A percentile compares a stretch with the other conserved stretches of the same genome.
Conservation (phyloP, 1,140 invertebrate species). For the Bombyx mandarina region DNA sequence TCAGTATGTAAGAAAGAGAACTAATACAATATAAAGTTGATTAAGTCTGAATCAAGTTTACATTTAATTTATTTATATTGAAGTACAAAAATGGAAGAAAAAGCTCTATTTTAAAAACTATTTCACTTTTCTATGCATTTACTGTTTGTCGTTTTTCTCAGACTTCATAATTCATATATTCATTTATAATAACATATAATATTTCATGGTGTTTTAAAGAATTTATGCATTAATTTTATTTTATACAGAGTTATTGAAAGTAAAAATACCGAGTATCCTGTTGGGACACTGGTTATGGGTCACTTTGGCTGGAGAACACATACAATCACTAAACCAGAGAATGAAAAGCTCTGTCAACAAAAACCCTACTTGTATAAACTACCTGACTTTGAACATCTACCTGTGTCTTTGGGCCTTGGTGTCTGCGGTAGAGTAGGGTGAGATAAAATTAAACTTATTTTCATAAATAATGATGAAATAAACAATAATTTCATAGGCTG, state of each 20-base stretch:
- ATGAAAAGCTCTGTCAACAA: slow-evolving; percentile 21
- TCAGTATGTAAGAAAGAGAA: slow-evolving; percentile 8
- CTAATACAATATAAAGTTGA: too few species aligned
- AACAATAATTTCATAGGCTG: background rate
- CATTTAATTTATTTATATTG: too few species aligned
- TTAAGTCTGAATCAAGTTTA: too few species aligned
- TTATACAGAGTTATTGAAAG: slow-evolving; percentile 53
- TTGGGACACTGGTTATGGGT: slow-evolving; percentile 63
- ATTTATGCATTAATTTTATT: too few species aligned
- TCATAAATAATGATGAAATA: background rate
- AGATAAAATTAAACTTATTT: slow-evolving; percentile 6
- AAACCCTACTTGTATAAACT: slow-evolving; percentile 43
- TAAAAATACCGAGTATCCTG: slow-evolving; percentile 64
- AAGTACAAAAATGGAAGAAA: too few species aligned
- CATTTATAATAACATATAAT: background rate
- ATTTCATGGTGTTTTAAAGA: too few species aligned
- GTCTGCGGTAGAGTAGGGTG: slow-evolving; percentile 76
- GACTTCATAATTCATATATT: background rate
- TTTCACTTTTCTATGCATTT: background rate
- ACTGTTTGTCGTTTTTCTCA: background rate
- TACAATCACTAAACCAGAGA: slow-evolving; percentile 39
- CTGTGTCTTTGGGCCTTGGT: slow-evolving; percentile 71
- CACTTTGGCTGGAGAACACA: slow-evolving; percentile 71
- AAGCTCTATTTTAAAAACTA: too few species aligned
- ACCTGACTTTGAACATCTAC: slow-evolving; percentile 68